Evolutionary conservation across 2,113 vertebrate genomes (phyloP).

Genomic region (Takifugu flavidus): DNA sequence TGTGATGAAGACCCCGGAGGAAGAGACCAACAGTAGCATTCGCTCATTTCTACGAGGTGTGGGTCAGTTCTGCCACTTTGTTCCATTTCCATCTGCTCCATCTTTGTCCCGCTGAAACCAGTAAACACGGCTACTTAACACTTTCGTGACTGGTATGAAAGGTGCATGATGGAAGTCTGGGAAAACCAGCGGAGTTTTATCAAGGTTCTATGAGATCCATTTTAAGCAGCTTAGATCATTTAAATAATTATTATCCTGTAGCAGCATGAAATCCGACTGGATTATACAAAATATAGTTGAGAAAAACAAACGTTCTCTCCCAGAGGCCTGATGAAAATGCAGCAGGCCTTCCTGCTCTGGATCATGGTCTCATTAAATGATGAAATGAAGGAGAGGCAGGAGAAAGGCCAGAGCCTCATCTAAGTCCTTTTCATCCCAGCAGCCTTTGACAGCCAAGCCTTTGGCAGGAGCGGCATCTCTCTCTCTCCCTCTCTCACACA

Average conservation of each 20-base stretch:
- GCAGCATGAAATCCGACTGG: no score
- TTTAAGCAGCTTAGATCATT: no score
- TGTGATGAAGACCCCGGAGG: neutral
- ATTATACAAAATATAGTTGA: no score
- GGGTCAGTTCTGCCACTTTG: no score
- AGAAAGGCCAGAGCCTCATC: constrained; percentile 28
- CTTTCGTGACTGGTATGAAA: no score
- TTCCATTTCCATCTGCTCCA: no score
- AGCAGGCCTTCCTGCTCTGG: constrained; percentile 19
- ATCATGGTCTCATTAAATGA: constrained; percentile 49
- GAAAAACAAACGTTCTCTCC: neutral
- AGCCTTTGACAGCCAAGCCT: constrained; percentile 16
- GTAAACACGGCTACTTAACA: no score
- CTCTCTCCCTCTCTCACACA: neutral
- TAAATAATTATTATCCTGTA: no score
- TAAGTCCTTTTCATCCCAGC: constrained; percentile 28
- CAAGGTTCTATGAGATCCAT: no score
- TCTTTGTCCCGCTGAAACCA: no score
- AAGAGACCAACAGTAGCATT: constrained; percentile 1
- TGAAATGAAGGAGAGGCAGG: constrained; percentile 24
- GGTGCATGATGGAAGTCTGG: no score
- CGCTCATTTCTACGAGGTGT: neutral
- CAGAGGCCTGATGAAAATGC: constrained; percentile 22
- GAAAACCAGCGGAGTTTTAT: no score
- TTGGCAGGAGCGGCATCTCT: constrained; percentile 16